Conservation (phyloP, 1,140 invertebrate genomes). For the Drosophila kepulauana region DNA sequence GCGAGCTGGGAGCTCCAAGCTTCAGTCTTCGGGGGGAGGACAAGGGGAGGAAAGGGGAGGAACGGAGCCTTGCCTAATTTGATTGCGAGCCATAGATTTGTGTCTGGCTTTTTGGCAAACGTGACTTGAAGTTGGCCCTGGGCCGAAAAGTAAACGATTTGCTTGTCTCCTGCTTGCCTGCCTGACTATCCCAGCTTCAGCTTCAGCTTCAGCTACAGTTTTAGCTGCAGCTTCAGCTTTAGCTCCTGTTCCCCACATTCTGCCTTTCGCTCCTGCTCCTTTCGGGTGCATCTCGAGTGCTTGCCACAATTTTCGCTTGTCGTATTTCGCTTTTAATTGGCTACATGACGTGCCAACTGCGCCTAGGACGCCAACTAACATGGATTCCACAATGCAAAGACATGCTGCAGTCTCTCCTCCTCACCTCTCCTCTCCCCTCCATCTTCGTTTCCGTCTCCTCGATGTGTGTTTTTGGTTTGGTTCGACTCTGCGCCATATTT, state of each 20-base stretch:
- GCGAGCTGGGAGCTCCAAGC: not conserved
- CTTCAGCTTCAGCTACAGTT: not conserved
- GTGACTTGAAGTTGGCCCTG: conserved; percentile 59
- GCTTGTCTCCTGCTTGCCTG: conserved; percentile 18
- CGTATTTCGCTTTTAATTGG: conserved; percentile 83
- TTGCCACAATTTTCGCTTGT: conserved; percentile 65
- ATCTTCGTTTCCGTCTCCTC: not conserved
- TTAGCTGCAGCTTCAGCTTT: not conserved
- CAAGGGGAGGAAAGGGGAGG: not conserved
- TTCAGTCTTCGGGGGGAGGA: conserved; percentile 9
- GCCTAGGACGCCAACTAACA: conserved; percentile 77
- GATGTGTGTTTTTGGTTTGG: not conserved
- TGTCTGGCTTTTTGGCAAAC: conserved; percentile 59
- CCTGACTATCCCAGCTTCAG: no score
- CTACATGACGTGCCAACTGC: conserved; percentile 78
- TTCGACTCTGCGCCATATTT: conserved; percentile 69
- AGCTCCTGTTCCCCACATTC: no score
- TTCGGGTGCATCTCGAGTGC: conserved; percentile 48
- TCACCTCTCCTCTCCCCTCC: not conserved
- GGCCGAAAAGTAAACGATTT: conserved; percentile 14
- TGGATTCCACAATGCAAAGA: conserved; percentile 72
- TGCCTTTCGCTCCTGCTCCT: conserved; percentile 13
- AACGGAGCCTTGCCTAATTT: conserved; percentile 73
- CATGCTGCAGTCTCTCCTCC: conserved; percentile 23
- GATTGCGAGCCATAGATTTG: conserved; percentile 78